Conservation (phyloP, 2,113 vertebrate species). For the Labeo catla region DNA sequence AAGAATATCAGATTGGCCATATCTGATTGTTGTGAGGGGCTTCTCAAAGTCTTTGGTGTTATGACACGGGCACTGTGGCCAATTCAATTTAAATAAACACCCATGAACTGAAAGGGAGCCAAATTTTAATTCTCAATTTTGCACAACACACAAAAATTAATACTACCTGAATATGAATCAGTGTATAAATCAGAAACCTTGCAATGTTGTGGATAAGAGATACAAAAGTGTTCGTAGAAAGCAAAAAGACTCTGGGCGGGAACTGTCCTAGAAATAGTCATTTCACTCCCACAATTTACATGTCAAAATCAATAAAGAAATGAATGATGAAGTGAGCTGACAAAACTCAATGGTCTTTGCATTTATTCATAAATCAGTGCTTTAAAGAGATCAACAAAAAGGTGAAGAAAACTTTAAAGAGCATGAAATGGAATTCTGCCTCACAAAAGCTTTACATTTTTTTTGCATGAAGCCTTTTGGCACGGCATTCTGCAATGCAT, state of each 20-base stretch:
- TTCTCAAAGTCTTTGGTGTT: neutral
- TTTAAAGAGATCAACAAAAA: slow-evolving; percentile 22
- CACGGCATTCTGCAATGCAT: slow-evolving; percentile 36
- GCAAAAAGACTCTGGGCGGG: neutral
- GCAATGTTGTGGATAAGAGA: neutral
- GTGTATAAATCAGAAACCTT: neutral
- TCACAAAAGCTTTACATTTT: slow-evolving; percentile 17
- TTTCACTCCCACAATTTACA: neutral
- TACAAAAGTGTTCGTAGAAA: neutral
- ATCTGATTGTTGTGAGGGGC: neutral
- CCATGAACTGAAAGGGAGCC: neutral
- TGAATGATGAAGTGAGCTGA: neutral
- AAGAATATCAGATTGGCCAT: neutral
- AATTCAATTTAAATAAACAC: neutral
- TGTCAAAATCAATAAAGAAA: slow-evolving; percentile 19
- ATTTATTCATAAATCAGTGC: slow-evolving; percentile 14
- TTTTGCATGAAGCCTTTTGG: slow-evolving; percentile 10
- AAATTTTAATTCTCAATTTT: neutral
- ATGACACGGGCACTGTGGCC: too few species aligned
- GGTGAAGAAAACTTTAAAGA: neutral
- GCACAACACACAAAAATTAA: neutral
- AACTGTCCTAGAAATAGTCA: neutral
- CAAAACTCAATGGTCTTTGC: neutral
- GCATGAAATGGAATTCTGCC: slow-evolving; percentile 23
- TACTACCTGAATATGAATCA: neutral